Evolutionary conservation across 2,113 vertebrate species (phyloP), one percentile per base, ranked within the genome.

Genomic region (Piaya cayana): DNA sequence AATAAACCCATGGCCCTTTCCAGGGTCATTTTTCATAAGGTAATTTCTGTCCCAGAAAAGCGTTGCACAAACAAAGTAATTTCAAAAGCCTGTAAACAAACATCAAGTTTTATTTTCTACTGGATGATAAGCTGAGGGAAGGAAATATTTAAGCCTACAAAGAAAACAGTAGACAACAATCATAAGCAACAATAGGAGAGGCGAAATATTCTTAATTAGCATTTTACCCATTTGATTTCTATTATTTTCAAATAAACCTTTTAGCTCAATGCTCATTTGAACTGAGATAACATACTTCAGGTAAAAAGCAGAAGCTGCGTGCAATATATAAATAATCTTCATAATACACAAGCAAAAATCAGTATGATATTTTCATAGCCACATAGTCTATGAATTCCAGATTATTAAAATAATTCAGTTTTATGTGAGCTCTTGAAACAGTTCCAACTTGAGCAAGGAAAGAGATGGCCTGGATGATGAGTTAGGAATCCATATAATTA

Each of bases 351-450:
- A 22, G 9, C 25, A 55, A 79, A 81, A 89, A 43, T 55, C 39
- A 49, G 9, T 26, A 1, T 29, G n/a, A n/a, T 60, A 43, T 80
- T 88, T 92, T 74, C 80, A 77, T 37, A 71, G 84, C 26, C 72
- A 88, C 84, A 71, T 82, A 67, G 17, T 82, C 78, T 9, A 1
- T 50, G 37, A 85, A 87, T 56, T 87, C 42, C 32, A 79, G 47
- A 77, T 84, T 36, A 64, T 78, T 68, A 85, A 94, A 95, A 94
- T 87, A 87, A 68, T 64, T 81, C 22, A 3, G 47, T 84, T 91
- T 94, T 19, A 1, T 78, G 92, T 96, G 55, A 70, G 49, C 45
- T 85, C 62, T 74, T 95, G 93, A 95, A 96, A 36, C 26, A 37
- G 62, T 36, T 95, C 95, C 93, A 95, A 5, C 11, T 79, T 55